Conservation (phyloP, 2,888 invertebrate genomes). For the Luperina testacea region DNA sequence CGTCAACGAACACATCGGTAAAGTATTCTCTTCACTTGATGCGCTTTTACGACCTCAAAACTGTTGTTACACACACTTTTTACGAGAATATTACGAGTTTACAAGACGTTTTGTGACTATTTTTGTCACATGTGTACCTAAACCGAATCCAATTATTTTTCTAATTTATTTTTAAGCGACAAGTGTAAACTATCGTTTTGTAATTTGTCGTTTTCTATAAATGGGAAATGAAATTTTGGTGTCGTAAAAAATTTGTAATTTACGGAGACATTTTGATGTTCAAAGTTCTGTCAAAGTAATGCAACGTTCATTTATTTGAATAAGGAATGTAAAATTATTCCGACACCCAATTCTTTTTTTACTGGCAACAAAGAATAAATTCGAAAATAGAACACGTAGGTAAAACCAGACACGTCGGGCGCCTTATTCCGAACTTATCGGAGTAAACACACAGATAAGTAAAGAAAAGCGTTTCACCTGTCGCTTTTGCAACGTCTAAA, state of each 20-base stretch:
- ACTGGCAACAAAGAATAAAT: constrained; percentile 28
- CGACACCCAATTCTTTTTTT: constrained; percentile 1
- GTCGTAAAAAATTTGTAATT: constrained; percentile 54
- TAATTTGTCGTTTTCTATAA: constrained; percentile 51
- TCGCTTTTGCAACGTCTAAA: constrained; percentile 69
- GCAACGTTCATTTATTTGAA: constrained; percentile 36
- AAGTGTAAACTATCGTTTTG: constrained; percentile 61
- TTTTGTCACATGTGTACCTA: constrained; percentile 37
- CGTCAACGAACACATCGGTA: constrained; percentile 65
- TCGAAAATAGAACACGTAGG: constrained; percentile 43
- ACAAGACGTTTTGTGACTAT: constrained; percentile 42
- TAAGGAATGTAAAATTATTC: constrained; percentile 31
- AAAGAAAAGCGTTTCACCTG: constrained; percentile 73
- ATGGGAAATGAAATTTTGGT: constrained; percentile 46
- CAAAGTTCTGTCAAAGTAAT: constrained; percentile 39
- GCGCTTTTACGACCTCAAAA: constrained; percentile 47
- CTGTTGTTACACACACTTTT: constrained; percentile 56
- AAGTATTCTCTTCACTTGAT: constrained; percentile 55
- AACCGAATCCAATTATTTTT: constrained; percentile 68
- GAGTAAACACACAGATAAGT: constrained; percentile 54
- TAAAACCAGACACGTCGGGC: constrained; percentile 21
- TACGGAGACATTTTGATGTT: constrained; percentile 53
- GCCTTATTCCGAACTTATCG: constrained; percentile 52
- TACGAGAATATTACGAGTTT: constrained; percentile 53
- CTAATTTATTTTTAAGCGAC: constrained; percentile 65